Percentiles rank a stretch among this genome's conserved stretches.
phyloP scores from a whole-genome alignment of 2,888 invertebrate genomes.

The Pterostichus madidus region DNA sequence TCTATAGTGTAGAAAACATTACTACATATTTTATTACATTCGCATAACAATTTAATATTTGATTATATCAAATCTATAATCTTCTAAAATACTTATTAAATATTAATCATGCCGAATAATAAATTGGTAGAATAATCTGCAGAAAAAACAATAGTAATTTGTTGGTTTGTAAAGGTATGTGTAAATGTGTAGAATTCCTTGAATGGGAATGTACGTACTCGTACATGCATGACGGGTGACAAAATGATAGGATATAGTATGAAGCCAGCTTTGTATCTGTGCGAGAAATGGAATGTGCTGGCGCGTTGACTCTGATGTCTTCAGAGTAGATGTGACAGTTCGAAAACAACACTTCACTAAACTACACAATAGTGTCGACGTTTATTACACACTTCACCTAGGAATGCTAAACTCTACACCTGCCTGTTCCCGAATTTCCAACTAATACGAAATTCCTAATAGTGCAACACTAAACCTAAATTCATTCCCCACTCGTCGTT shows the following conservation, averaged over 20 bases:
- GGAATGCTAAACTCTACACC: conserved; percentile 20
- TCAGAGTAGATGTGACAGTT: conserved; percentile 57
- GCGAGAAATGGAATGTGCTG: conserved; percentile 38
- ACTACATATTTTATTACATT: too few species aligned
- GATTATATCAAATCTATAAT: too few species aligned
- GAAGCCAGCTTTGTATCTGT: not conserved
- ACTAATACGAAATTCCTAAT: conserved; percentile 36
- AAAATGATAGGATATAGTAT: conserved; percentile 12
- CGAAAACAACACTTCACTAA: conserved; percentile 58
- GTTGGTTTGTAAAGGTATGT: not conserved
- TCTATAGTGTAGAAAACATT: too few species aligned
- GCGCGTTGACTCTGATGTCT: conserved; percentile 50
- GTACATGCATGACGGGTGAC: conserved; percentile 2
- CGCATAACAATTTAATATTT: too few species aligned
- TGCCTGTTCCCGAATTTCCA: conserved; percentile 13
- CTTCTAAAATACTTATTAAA: too few species aligned
- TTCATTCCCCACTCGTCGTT: conserved; percentile 7
- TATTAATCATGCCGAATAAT: not conserved
- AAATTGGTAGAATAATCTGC: not conserved
- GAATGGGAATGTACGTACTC: not conserved
- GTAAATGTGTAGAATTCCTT: not conserved
- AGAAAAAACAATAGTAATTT: conserved; percentile 27
- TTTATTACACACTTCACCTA: conserved; percentile 58
- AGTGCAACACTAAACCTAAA: not conserved
- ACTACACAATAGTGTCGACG: conserved; percentile 58